Evolutionary conservation across 2,113 vertebrate species (phyloP).

Genomic region (Beaufortia kweichowensis): DNA sequence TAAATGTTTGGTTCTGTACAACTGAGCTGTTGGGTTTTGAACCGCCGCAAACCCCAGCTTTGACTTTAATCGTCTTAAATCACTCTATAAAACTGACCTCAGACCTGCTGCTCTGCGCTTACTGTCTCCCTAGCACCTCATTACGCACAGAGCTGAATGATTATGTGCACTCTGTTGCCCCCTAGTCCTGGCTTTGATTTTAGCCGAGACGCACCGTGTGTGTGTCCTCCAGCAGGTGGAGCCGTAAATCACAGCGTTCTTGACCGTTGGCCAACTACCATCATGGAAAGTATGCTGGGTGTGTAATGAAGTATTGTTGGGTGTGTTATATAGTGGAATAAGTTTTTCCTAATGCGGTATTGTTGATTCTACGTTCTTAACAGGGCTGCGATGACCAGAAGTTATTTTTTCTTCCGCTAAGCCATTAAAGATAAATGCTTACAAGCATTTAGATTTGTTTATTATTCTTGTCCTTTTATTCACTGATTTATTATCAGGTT

Average conservation of each 20-base stretch:
- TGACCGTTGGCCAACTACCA: constrained; percentile 30
- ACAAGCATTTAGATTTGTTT: neutral
- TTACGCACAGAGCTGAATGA: constrained; percentile 11
- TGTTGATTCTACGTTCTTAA: neutral
- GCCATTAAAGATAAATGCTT: neutral
- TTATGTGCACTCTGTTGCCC: constrained; percentile 17
- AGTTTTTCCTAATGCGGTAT: constrained; percentile 6
- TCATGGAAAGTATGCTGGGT: constrained; percentile 51
- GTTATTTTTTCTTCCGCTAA: neutral
- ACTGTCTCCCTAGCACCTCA: constrained; percentile 23
- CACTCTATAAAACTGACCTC: constrained; percentile 43
- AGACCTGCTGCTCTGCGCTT: constrained; percentile 20
- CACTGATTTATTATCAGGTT: neutral
- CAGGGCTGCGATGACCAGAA: constrained; percentile 1
- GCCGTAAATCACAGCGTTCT: constrained; percentile 12
- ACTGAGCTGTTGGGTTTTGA: constrained; percentile 13
- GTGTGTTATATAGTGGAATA: constrained; percentile 20
- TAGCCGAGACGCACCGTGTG: neutral
- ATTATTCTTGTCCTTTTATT: neutral
- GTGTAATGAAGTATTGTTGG: constrained; percentile 38
- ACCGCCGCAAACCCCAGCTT: constrained; percentile 11
- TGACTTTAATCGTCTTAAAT: constrained; percentile 29
- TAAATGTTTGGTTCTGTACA: constrained; percentile 25
- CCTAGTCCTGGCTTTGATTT: constrained; percentile 30
- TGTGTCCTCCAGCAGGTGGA: constrained; percentile 42